Evolutionary conservation across 2,888 invertebrate genomes (phyloP).

Genomic region (Pomacea canaliculata): DNA sequence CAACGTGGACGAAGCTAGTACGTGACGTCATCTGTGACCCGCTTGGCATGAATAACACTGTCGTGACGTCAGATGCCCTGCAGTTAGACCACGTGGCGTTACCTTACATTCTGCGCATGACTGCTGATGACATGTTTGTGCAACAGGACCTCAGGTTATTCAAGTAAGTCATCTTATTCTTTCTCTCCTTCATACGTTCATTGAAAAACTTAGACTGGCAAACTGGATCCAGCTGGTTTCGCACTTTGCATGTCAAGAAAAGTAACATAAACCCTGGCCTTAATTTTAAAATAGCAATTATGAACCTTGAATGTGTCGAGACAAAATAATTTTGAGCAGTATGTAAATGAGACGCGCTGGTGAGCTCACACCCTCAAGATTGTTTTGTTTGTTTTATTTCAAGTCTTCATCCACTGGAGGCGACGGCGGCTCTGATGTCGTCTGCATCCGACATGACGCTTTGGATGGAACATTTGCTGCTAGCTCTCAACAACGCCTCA

Average conservation of each 20-base stretch:
- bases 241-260: too few relatives aligned
- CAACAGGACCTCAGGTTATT: slow-evolving; percentile 15
- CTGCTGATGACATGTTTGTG: slow-evolving; percentile 9
- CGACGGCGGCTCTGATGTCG: slow-evolving; percentile 21
- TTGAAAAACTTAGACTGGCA: too few relatives aligned
- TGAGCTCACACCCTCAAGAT: too few relatives aligned
- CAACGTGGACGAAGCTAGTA: neutral
- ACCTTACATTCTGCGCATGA: slow-evolving; percentile 25
- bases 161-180: neutral
- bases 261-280: too few relatives aligned
- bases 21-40: slow-evolving; percentile 16
- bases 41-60: slow-evolving; percentile 15
- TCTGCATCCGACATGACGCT: slow-evolving; percentile 21
- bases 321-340: too few relatives aligned
- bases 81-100: slow-evolving; percentile 10
- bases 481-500: neutral
- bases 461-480: slow-evolving; percentile 14
- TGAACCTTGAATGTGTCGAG: too few relatives aligned
- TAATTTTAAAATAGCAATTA: too few relatives aligned
- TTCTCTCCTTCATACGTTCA: neutral
- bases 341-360: too few relatives aligned
- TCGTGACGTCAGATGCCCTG: slow-evolving; percentile 6
- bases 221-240: too few relatives aligned
- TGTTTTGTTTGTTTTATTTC: neutral
- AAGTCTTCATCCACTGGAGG: slow-evolving; percentile 21